phyloP scores from a whole-genome alignment of 2,113 vertebrate species.

The Narcine bancroftii region DNA sequence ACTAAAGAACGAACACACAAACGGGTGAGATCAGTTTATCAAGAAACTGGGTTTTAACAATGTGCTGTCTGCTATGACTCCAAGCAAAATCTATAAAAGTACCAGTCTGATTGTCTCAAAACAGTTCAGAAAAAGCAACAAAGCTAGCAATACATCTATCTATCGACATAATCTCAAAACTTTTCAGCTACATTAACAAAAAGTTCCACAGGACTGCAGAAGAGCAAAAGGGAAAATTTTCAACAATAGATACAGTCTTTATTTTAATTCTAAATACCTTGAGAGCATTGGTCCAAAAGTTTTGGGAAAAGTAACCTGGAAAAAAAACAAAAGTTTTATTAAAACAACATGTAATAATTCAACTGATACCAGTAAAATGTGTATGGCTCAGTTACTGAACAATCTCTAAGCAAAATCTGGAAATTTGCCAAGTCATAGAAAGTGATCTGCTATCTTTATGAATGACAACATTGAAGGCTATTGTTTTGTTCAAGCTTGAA shows the following conservation, averaged over 20 bases:
- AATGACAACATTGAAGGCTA: background rate
- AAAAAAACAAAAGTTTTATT: conserved; percentile 34
- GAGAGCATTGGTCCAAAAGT: conserved; percentile 88
- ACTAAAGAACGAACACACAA: background rate
- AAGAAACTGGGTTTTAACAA: background rate
- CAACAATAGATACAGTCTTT: background rate
- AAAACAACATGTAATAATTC: background rate
- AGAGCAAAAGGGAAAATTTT: background rate
- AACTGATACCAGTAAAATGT: background rate
- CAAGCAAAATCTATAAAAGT: background rate
- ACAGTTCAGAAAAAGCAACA: background rate
- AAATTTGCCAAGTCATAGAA: background rate
- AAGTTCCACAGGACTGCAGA: background rate
- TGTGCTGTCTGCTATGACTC: background rate
- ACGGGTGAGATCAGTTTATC: background rate
- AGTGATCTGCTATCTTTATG: background rate
- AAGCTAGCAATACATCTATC: too few relatives aligned
- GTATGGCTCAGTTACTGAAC: background rate
- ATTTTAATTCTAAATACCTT: conserved; percentile 60
- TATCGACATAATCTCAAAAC: background rate
- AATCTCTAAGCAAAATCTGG: background rate
- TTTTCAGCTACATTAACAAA: background rate
- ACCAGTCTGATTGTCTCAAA: too few relatives aligned
- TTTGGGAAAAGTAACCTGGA: conserved; percentile 87
- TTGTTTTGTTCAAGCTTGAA: background rate